These are phyloP conservation scores for Ambastaia sidthimunki DNA, from an alignment of 2,797 vertebrate genomes.

Conservation along the genomic window DNA sequence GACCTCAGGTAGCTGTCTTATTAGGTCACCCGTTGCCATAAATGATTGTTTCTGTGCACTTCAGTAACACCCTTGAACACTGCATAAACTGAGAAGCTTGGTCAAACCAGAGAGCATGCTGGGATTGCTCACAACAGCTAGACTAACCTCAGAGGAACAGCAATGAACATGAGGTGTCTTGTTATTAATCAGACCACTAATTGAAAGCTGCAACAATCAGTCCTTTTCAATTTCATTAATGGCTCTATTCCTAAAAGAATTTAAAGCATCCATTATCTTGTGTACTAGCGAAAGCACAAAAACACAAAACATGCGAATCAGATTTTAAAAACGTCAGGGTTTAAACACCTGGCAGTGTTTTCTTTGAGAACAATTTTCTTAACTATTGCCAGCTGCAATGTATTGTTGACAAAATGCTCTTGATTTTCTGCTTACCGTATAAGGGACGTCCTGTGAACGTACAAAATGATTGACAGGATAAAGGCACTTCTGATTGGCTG, in stretches of 20 bases:
- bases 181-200: background rate
- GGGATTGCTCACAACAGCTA: slow-evolving; percentile 3
- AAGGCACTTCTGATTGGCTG: background rate
- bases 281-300: background rate
- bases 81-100: slow-evolving; percentile 32
- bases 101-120: background rate
- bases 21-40: slow-evolving; percentile 68
- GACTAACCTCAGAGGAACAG: background rate
- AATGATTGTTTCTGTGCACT: slow-evolving; percentile 72
- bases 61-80: slow-evolving; percentile 71
- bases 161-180: background rate
- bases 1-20: slow-evolving; percentile 68
- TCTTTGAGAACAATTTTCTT: background rate
- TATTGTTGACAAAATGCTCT: background rate
- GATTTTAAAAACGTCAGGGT: no score
- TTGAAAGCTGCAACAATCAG: background rate
- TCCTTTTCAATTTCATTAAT: slow-evolving; percentile 8
- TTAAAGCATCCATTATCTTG: background rate
- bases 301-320: background rate
- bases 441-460: background rate
- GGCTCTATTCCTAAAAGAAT: background rate
- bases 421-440: background rate
- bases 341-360: background rate
- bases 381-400: background rate
- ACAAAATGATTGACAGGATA: background rate